Conservation (phyloP, 1,140 invertebrate genomes). For the Tetranychus cinnabarinus region DNA sequence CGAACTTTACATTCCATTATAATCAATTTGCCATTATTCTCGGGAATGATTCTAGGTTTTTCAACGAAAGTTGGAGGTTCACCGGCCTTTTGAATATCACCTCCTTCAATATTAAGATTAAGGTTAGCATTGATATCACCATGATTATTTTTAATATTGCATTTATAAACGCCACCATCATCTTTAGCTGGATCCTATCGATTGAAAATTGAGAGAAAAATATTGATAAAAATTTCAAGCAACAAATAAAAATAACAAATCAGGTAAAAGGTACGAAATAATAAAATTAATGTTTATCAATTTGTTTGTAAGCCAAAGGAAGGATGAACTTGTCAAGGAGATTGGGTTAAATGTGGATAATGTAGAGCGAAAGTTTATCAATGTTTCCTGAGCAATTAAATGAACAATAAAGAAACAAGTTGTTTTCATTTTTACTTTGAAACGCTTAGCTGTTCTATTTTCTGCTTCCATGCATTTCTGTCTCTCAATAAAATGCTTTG, state of each 20-base stretch:
- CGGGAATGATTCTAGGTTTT: conserved; percentile 81
- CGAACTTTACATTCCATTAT: conserved; percentile 90
- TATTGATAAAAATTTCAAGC: not conserved
- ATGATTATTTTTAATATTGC: conserved; percentile 83
- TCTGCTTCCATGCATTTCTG: not conserved
- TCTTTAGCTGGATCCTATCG: conserved; percentile 55
- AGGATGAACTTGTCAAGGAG: too few species aligned
- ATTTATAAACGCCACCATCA: conserved; percentile 90
- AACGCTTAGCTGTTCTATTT: not conserved
- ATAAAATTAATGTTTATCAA: too few species aligned
- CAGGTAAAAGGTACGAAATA: too few species aligned
- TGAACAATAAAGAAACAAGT: too few species aligned
- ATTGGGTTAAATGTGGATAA: too few species aligned
- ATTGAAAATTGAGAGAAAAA: not conserved
- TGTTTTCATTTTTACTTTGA: not conserved
- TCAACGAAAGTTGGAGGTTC: conserved; percentile 92
- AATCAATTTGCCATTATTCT: conserved; percentile 83
- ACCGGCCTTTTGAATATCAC: conserved; percentile 29
- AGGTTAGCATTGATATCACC: conserved; percentile 96
- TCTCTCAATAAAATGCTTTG: too few species aligned
- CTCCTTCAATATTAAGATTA: conserved; percentile 81
- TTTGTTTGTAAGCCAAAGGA: too few species aligned
- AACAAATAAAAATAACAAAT: not conserved
- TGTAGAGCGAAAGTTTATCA: too few species aligned
- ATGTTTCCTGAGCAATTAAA: not conserved